Evolutionary conservation across 2,113 vertebrate genomes (phyloP).

Genomic region (Xiphias gladius): DNA sequence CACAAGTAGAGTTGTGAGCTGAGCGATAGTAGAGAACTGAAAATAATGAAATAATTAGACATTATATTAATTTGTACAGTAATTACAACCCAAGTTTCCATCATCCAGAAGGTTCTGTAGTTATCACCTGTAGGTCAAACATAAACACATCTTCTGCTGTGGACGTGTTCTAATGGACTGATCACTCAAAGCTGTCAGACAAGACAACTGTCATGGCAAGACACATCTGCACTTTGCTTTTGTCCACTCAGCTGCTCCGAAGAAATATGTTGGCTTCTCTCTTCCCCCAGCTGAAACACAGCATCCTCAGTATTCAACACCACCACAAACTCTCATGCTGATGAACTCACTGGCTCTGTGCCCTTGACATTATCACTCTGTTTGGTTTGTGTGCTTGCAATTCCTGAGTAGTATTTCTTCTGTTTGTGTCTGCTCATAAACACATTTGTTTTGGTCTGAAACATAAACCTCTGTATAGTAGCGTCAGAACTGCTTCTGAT

Average conservation of each 20-base stretch:
- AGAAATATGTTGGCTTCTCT: neutral
- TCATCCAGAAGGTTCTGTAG: neutral
- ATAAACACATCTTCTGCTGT: slow-evolving; percentile 27
- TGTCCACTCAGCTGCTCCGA: slow-evolving; percentile 1
- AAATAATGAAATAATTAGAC: neutral
- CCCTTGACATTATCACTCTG: neutral
- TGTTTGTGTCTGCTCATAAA: slow-evolving; percentile 3
- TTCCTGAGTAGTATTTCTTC: neutral
- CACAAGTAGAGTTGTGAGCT: neutral
- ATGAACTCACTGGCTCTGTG: neutral
- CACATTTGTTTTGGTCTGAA: neutral
- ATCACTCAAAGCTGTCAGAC: slow-evolving; percentile 39
- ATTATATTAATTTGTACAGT: neutral
- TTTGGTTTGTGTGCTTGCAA: neutral
- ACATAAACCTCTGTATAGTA: neutral
- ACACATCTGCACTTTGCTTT: slow-evolving; percentile 25
- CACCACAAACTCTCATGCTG: neutral
- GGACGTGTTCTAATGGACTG: neutral
- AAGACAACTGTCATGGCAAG: slow-evolving; percentile 2
- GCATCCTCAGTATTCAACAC: neutral
- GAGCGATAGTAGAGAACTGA: neutral
- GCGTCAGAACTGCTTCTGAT: neutral
- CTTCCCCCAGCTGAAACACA: neutral
- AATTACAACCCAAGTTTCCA: neutral
- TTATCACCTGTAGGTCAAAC: slow-evolving; percentile 27